Conservation (phyloP, 2,797 vertebrate species). For the Tragelaphus eurycerus region DNA sequence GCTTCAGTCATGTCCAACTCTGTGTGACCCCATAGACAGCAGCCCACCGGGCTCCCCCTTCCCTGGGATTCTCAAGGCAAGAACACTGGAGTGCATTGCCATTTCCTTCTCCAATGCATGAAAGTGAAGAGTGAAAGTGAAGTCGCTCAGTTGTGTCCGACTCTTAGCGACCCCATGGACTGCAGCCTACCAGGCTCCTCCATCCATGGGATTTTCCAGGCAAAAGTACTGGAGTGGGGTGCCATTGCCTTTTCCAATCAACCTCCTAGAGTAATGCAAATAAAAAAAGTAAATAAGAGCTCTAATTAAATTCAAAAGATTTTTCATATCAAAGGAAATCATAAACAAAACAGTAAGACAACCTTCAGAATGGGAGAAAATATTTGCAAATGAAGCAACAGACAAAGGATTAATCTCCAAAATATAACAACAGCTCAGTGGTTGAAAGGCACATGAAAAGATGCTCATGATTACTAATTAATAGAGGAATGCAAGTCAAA, state of each 20-base stretch:
- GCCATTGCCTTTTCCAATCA: background rate
- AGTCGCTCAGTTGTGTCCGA: too few species aligned
- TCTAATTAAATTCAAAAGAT: background rate
- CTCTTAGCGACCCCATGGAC: too few species aligned
- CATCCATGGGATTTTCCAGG: too few species aligned
- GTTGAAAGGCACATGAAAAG: background rate
- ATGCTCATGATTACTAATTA: background rate
- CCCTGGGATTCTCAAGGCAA: too few species aligned
- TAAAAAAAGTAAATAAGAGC: background rate
- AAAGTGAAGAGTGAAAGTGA: too few species aligned
- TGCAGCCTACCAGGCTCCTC: too few species aligned
- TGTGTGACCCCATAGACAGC: too few species aligned
- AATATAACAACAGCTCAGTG: background rate
- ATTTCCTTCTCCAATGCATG: too few species aligned
- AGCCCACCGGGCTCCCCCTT: too few species aligned
- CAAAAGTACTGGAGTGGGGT: too few species aligned
- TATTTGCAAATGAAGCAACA: background rate
- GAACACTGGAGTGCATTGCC: too few species aligned
- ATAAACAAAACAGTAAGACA: background rate
- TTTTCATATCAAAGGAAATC: background rate
- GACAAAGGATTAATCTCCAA: background rate
- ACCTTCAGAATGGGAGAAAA: background rate
- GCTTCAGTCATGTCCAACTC: too few species aligned
- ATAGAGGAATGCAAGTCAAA: background rate
- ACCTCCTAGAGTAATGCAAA: background rate